Conservation (phyloP, 2,797 vertebrate species). For the Balearica regulorum region DNA sequence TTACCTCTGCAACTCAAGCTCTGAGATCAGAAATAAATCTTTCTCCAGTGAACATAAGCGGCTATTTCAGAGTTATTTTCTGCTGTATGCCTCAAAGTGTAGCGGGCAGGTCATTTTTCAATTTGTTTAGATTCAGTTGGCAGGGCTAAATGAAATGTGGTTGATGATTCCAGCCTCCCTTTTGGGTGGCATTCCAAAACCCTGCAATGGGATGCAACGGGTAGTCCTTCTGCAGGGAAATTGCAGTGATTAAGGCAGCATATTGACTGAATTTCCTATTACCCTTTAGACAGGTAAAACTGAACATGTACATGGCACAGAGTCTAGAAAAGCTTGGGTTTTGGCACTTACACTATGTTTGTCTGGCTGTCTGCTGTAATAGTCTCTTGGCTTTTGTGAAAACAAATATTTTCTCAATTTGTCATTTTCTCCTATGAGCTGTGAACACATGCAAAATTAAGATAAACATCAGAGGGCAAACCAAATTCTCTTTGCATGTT, state of each 20-base stretch:
- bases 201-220: neutral
- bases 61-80: constrained; percentile 29
- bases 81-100: neutral
- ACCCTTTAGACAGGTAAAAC: neutral
- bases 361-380: neutral
- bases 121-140: constrained; percentile 8
- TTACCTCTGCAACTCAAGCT: constrained; percentile 13
- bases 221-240: neutral
- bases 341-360: neutral
- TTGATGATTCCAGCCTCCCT: neutral
- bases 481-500: neutral
- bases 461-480: constrained; percentile 39
- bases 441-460: constrained; percentile 12
- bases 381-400: constrained; percentile 13
- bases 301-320: neutral
- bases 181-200: neutral
- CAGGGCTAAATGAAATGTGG: neutral
- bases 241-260: neutral
- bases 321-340: neutral
- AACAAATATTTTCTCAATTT: constrained; percentile 55
- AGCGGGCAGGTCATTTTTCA: constrained; percentile 27
- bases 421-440: constrained; percentile 25
- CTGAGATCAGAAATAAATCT: constrained; percentile 28
- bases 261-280: neutral
- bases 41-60: neutral